phyloP scores from a whole-genome alignment of 1,140 invertebrate genomes.

The Tribolium castaneum region DNA sequence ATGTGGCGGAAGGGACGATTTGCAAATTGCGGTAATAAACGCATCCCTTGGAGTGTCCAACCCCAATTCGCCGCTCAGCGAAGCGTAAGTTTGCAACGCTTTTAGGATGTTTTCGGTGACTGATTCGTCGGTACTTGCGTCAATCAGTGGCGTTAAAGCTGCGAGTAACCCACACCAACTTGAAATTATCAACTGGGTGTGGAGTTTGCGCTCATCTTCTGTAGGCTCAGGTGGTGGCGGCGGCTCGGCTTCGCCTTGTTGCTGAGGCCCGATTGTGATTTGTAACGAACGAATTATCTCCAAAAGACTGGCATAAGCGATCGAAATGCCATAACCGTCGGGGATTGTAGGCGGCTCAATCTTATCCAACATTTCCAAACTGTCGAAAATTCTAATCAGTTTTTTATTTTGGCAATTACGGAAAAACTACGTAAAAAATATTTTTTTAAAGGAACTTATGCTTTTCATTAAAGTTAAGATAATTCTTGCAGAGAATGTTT shows the following conservation, averaged over 20 bases:
- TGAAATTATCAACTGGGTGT: slow-evolving; percentile 88
- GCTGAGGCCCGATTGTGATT: slow-evolving; percentile 72
- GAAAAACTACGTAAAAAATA: background rate
- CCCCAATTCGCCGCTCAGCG: slow-evolving; percentile 80
- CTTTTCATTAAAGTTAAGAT: too few species aligned
- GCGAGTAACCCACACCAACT: slow-evolving; percentile 95
- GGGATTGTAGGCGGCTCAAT: slow-evolving; percentile 91
- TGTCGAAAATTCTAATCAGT: slow-evolving; percentile 66
- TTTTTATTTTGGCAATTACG: too few species aligned
- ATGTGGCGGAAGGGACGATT: slow-evolving; percentile 93
- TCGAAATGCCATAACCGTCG: slow-evolving; percentile 95
- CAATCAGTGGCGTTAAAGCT: slow-evolving; percentile 90
- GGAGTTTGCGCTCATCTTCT: slow-evolving; percentile 70
- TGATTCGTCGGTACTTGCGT: slow-evolving; percentile 95
- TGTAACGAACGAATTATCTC: slow-evolving; percentile 88
- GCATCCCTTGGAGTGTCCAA: slow-evolving; percentile 86
- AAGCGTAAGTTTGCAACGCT: slow-evolving; percentile 88
- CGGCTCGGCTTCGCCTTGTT: slow-evolving; percentile 60
- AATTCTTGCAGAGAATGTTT: too few species aligned
- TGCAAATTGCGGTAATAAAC: slow-evolving; percentile 93
- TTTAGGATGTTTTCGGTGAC: slow-evolving; percentile 90
- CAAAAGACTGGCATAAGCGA: slow-evolving; percentile 91
- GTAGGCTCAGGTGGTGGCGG: slow-evolving; percentile 34
- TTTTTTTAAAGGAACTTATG: too few species aligned
- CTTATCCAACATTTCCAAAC: slow-evolving; percentile 95